Conservation (phyloP, 2,113 vertebrate species). For the Caloenas nicobarica region DNA sequence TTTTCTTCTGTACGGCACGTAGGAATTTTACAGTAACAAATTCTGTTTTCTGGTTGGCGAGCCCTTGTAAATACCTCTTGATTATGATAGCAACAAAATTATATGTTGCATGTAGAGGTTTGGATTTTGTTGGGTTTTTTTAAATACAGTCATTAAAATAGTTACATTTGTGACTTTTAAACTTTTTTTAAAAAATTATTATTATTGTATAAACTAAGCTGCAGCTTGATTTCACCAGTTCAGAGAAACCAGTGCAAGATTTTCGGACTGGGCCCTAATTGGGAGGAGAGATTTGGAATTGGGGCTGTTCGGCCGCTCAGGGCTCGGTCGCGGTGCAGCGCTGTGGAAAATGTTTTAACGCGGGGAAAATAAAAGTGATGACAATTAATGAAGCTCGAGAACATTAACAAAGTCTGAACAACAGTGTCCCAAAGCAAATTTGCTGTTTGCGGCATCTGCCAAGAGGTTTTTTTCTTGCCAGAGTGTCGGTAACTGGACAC, state of each 20-base stretch:
- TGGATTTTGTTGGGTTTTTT: neutral
- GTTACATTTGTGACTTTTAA: neutral
- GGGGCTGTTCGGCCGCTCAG: accelerated
- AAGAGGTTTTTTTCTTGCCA: slow-evolving; percentile 15
- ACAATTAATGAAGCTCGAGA: slow-evolving; percentile 35
- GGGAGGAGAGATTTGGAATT: neutral
- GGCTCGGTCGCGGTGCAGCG: neutral
- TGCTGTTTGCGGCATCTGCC: neutral
- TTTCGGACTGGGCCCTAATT: neutral
- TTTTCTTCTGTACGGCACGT: neutral
- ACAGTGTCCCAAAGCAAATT: neutral
- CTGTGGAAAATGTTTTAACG: neutral
- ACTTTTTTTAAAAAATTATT: neutral
- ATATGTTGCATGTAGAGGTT: accelerated
- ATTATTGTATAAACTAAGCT: accelerated
- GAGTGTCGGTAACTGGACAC: slow-evolving; percentile 44
- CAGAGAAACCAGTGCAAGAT: neutral
- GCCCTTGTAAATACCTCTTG: neutral
- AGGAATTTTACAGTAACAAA: neutral
- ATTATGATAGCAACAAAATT: neutral
- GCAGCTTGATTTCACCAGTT: neutral
- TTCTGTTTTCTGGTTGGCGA: neutral
- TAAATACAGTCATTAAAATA: neutral
- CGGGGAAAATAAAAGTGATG: neutral
- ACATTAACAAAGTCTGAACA: neutral